Base-by-base conservation (phyloP, 2,113 vertebrate species). In the Dicentrarchus labrax region DNA sequence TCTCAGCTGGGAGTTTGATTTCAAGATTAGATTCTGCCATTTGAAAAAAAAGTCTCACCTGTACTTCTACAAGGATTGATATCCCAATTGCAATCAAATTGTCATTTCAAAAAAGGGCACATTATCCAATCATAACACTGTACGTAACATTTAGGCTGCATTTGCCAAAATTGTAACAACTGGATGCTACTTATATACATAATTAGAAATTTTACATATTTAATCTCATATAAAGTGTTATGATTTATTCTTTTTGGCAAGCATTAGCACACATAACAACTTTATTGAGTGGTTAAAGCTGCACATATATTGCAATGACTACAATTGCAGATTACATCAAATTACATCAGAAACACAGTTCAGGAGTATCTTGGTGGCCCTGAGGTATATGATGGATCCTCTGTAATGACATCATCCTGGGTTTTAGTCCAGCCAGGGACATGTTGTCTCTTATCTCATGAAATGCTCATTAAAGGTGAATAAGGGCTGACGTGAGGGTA, bases 261-360 rank as follows among this genome's bases (percentile, higher is more conserved):
- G 57, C 9, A 59, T 61, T n/a, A 62, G 7, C 12, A 30, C 3
- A 4, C 22, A 51, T 39, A 36, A 17, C 9, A 17, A 41, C 22
- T 56, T 15, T 21, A 38, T 8, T n/a, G 3, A 64, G 16, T 8
- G 38, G n/a, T 13, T 47, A 15, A 41, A 65, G 57, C 65, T 75
- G 65, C 43, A 50, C 16, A 16, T 13, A 15, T 17, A 62, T 36
- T 16, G 3, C 24, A 57, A 12, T n/a, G 13, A 11, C 65, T 67
- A 36, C 30, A 30, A 30, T 21, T 41, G 5, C 16, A 74, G 50
- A 70, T 87, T 75, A 76, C 60, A 48, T 65, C 60, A 65, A 19
- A 77, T 72, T 67, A 69, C 65, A 69, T 88, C 78, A 87, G 36
- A 61, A 12, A 47, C 30, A 17, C 2, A 38, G 13, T 53, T 74